A percentile compares a stretch with the other conserved stretches of the same genome.
phyloP scores from a whole-genome alignment of 2,888 invertebrate genomes.

The Bimastos eiseni region DNA sequence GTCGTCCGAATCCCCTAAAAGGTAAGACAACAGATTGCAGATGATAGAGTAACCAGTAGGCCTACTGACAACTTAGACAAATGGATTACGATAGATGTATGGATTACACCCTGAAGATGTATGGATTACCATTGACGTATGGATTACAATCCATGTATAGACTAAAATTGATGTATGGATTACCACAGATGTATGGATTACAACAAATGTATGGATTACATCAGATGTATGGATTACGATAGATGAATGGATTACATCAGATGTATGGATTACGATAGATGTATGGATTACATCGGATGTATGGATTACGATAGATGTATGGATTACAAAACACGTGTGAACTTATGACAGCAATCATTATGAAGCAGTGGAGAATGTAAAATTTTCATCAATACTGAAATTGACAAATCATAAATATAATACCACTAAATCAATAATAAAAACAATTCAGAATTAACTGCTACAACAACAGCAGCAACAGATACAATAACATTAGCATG shows the following conservation, averaged over 20 bases:
- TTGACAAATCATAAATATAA: neutral
- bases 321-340: too few relatives aligned
- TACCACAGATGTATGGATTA: constrained; percentile 58
- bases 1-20: neutral
- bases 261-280: too few relatives aligned
- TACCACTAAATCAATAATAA: too few relatives aligned
- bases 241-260: neutral
- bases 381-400: neutral
- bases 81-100: too few relatives aligned
- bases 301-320: constrained; percentile 47
- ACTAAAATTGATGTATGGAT: too few relatives aligned
- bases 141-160: too few relatives aligned
- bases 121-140: too few relatives aligned
- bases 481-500: neutral
- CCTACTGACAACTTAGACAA: neutral
- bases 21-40: neutral
- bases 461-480: neutral
- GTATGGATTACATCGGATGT: constrained; percentile 68
- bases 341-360: neutral
- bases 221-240: constrained; percentile 64
- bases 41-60: neutral
- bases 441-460: neutral
- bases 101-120: too few relatives aligned
- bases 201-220: constrained; percentile 66
- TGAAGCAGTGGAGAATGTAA: neutral